Evolutionary conservation across 1,140 invertebrate genomes (phyloP), one percentile per base, ranked within the genome.

Genomic region (Tribolium madens): DNA sequence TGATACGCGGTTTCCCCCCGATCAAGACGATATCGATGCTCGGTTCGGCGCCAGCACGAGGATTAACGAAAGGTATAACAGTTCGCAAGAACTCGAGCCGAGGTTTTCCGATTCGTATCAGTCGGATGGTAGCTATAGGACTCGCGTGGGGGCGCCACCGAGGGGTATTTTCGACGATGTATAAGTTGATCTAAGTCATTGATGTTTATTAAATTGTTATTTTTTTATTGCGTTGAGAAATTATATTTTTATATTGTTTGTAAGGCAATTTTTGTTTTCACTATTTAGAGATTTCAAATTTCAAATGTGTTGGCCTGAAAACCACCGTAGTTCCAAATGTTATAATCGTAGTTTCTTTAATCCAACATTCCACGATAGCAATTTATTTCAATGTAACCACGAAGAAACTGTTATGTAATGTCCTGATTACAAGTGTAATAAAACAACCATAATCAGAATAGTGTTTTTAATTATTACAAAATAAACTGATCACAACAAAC

Each of bases 161-260:
- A 87, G 91, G 77, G 93, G 94, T 52, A 90, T 97, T 64, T 97
- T 97, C 82, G 95, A 97, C 86, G 95, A 97, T 86, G 92, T 95
- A 50, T 86, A 82, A 81, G 69, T 70, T 48, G 72, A 50, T 50
- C 71, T 73, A 53, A 53, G 71, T 53, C 71, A 36, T 57, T 73
- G n/a, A 15, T 73, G 48, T 73, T 36, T 53, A 15, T 10, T 73
- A 15, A 52, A 73, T 12, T 26, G 15, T 17, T 48, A 48, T 60
- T 3, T 52, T 52, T 60, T 21, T 36, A 33, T 64, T 64, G 57
- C 31, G 52, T 57, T 57, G 17, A 21, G 18, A 18, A 57, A 21
- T 57, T 57, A 57, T 57, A 57, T 57, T 57, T 57, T 57, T 57
- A 57, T 57, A 57, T 57, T 52, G 50, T 52, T 52, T 52, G 14